Conservation (phyloP, 2,797 vertebrate species). For the Muscicapa comitata region DNA sequence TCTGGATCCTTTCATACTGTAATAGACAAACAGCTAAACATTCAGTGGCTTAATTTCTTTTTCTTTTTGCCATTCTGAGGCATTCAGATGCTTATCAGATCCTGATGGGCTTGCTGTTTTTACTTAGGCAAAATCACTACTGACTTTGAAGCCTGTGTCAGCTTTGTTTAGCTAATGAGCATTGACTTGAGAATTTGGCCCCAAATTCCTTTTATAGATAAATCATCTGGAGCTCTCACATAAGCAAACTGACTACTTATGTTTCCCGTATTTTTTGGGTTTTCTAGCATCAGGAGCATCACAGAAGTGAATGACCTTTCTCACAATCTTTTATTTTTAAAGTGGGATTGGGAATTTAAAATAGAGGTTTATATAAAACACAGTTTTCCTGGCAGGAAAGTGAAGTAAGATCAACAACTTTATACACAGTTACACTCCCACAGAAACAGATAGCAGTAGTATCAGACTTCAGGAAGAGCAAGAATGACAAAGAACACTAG, state of each 20-base stretch:
- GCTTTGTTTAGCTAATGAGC: slow-evolving; percentile 47
- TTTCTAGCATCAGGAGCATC: not conserved
- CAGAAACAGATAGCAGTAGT: not conserved
- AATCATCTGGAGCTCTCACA: slow-evolving; percentile 47
- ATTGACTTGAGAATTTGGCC: slow-evolving; percentile 57
- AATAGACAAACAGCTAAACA: slow-evolving; percentile 37
- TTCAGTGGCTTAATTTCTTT: slow-evolving; percentile 53
- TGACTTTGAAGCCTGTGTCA: slow-evolving; percentile 52
- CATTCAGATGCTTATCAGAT: slow-evolving; percentile 41
- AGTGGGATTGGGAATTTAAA: not conserved
- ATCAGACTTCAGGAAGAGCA: not conserved
- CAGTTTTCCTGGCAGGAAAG: not conserved
- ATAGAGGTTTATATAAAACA: not conserved
- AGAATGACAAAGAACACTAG: not conserved
- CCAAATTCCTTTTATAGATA: slow-evolving; percentile 39
- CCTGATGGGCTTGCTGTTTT: slow-evolving; percentile 41
- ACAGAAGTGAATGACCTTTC: not conserved
- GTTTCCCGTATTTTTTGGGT: not conserved
- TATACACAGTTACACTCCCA: not conserved
- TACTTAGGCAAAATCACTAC: slow-evolving; percentile 46
- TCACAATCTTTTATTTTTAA: not conserved
- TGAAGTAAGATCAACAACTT: not conserved
- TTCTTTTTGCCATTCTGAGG: slow-evolving; percentile 22
- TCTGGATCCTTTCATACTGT: slow-evolving; percentile 39
- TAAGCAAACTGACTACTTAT: slow-evolving; percentile 4